A percentile compares a stretch with the other conserved stretches of the same genome.
Evolutionary conservation across 2,113 vertebrate genomes (phyloP).

Genomic region (Poeciliopsis prolifica): DNA sequence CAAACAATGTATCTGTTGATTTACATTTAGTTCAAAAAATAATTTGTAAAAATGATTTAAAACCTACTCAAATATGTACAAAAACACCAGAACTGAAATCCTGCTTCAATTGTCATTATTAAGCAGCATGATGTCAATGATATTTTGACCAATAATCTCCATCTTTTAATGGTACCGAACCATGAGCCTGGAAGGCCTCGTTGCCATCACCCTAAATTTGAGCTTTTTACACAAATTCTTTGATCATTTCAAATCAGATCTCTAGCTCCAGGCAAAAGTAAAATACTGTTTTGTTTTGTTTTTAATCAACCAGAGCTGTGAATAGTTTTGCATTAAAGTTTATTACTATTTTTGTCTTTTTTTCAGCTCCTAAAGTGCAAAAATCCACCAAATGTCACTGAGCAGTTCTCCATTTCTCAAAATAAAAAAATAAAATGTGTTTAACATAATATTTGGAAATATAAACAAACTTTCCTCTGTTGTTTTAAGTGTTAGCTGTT

Average conservation of each 20-base stretch:
- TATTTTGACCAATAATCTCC: too few relatives aligned
- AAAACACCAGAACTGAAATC: neutral
- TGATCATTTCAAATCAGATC: too few relatives aligned
- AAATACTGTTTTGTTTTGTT: too few relatives aligned
- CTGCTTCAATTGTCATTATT: too few relatives aligned
- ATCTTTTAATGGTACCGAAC: too few relatives aligned
- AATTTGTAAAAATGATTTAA: neutral
- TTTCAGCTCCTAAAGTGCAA: neutral
- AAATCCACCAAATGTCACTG: neutral
- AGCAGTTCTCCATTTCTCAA: too few relatives aligned
- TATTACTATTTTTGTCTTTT: neutral
- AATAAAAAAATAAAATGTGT: too few relatives aligned
- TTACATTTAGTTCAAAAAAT: neutral
- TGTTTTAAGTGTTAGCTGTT: neutral
- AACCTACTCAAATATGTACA: neutral
- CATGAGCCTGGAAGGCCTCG: too few relatives aligned
- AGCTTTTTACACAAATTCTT: too few relatives aligned
- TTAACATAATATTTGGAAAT: neutral
- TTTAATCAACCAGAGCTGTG: neutral
- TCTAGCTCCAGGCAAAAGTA: too few relatives aligned
- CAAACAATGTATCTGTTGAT: neutral
- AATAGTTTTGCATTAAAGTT: too few relatives aligned
- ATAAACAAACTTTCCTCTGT: neutral
- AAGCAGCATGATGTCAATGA: neutral
- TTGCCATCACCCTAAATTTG: too few relatives aligned